These are phyloP conservation scores for Sitta carolinensis DNA, from an alignment of 2,797 vertebrate genomes.

Conservation along the genomic window DNA sequence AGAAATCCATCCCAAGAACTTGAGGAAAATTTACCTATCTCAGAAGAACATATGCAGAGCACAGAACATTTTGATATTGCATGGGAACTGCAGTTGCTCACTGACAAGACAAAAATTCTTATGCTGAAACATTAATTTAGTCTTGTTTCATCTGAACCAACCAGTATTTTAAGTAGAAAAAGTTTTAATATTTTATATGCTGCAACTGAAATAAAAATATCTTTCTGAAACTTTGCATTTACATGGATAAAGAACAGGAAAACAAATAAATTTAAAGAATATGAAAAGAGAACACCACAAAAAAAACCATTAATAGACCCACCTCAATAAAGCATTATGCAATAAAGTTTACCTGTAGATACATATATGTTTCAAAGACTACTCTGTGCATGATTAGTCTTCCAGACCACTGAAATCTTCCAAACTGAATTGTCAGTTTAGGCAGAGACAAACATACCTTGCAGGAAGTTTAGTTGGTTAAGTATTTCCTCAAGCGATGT, in stretches of 20 bases:
- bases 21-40: background rate
- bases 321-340: background rate
- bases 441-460: background rate
- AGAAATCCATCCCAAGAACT: background rate
- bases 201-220: background rate
- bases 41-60: background rate
- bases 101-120: background rate
- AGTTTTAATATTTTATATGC: background rate
- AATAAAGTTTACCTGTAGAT: background rate
- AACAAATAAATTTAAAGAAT: background rate
- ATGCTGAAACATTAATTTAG: background rate
- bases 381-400: background rate
- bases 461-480: background rate
- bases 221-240: background rate
- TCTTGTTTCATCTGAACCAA: background rate
- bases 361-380: background rate
- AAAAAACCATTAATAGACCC: rapidly evolving
- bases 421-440: background rate
- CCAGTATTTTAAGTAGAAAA: background rate
- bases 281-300: background rate
- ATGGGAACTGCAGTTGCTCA: background rate
- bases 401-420: background rate
- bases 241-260: background rate
- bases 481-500: background rate
- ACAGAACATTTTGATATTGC: background rate